Evolutionary conservation across 2,888 invertebrate species (phyloP), one percentile per base, ranked within the genome.

Genomic region (Tenthredo mesomela): DNA sequence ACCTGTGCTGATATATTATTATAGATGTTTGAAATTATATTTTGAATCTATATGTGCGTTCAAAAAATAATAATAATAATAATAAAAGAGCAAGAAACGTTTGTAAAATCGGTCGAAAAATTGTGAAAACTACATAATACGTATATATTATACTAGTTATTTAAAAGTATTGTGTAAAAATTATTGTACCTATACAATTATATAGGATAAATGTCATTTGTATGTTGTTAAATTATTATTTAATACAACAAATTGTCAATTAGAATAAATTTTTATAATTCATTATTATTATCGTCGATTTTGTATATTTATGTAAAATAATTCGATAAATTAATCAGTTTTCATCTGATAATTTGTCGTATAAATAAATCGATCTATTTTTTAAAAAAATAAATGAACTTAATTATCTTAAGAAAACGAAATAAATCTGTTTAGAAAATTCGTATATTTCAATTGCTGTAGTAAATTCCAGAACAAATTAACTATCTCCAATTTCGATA

Each of bases 71-170:
- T 5, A 18, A 18, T 4, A 33, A 67, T 6, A 15, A 33, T 5
- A 18, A 18, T 4, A 67, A 29, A 18, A 33, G 25, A 33, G 33
- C 0, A 67, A 15, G 6, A 33, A 33, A 29, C 33, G 15, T 67
- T 15, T 33, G 18, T 67, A 33, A 67, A 0, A 67, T 67, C 6
- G 10, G 40, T 73, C 43, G 40, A 40, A 37, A 37, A 73, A 73
- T n/a, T 25, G 73, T 25, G 54, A 21, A 43, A 73, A 43, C 25
- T 21, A 43, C 37, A 21, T n/a, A 15, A 33, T 33, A 67, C 18
- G 71, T 71, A 37, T n/a, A 37, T 65, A n/a, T n/a, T n/a, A n/a
- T n/a, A n/a, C n/a, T n/a, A 71, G 33, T 37, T 37, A 70, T 70
- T 70, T 40, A n/a, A 37, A 70, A 37, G 70, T 65, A 70, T 18